Conservation (phyloP, 2,888 invertebrate genomes). For the Microctonus hyperodae region DNA sequence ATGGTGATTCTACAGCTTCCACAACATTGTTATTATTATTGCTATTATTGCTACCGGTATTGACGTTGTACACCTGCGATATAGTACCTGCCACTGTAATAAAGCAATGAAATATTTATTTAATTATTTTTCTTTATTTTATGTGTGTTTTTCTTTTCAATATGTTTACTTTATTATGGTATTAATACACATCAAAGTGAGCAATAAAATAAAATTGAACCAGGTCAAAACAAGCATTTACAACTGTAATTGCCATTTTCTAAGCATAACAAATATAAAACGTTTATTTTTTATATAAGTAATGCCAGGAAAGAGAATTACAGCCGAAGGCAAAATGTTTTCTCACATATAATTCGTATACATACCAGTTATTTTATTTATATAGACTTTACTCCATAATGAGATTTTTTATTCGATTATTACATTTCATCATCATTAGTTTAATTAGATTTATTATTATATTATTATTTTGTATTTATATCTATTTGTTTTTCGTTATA, state of each 20-base stretch:
- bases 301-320: neutral
- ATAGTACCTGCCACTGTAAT: constrained; percentile 43
- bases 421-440: neutral
- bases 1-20: constrained; percentile 27
- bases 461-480: too few species aligned
- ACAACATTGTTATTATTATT: constrained; percentile 31
- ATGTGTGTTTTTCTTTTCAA: too few species aligned
- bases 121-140: neutral
- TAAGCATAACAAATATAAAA: neutral
- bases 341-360: neutral
- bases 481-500: neutral
- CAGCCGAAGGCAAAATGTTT: neutral
- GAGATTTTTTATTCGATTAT: neutral
- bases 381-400: neutral
- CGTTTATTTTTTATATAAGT: neutral
- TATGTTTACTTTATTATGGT: neutral
- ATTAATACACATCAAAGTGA: neutral
- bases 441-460: neutral
- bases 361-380: neutral
- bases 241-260: neutral
- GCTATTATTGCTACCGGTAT: constrained; percentile 27
- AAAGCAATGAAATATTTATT: constrained; percentile 1
- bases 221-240: neutral
- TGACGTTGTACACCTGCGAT: constrained; percentile 49
- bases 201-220: constrained; percentile 1